Evolutionary conservation across 1,140 invertebrate genomes (phyloP), one percentile per base, ranked within the genome.

Genomic region (Aporrectodea caliginosa): DNA sequence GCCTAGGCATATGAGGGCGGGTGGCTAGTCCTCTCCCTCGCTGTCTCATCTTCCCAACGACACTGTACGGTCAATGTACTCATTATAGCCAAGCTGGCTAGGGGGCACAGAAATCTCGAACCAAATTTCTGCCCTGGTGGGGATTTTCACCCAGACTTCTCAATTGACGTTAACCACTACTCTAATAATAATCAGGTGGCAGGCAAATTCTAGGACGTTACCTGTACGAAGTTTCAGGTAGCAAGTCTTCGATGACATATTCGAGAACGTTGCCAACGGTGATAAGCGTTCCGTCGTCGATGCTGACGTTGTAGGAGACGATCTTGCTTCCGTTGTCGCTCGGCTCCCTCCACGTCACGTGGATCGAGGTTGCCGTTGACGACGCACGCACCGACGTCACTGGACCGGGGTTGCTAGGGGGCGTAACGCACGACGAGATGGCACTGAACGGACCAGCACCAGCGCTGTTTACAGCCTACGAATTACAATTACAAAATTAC

Each of bases 291-390:
- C 69, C 27, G 6, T 68, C 33, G 43, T 31, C 43, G 35, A 29
- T 30, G n/a, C 43, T 16, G 6, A 58, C 43, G 43, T 58, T 58
- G 16, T 29, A 75, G 43, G 29, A 2, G 22, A 30, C 34, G 14
- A 84, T 77, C 16, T 91, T 90, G 81, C 85, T 86, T 33, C 88
- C 88, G 87, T 96, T 92, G 73, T 86, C 86, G 43, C 43, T 90
- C 85, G 94, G 94, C 81, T 91, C 90, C 43, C 91, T 89, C 94
- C 94, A 96, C 75, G 89, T 88, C 29, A 95, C 84, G 0, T 90
- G 89, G 22, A 94, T 90, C 34, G 91, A 90, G 29, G 90, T 92
- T 29, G 93, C 91, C 35, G 92, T 92, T 16, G 91, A 88, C 43
- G 43, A 58, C 43, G 43, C 89, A 78, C 90, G 90, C 30, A 92